These are phyloP conservation scores for Drosophila yooni DNA, from an alignment of 2,888 invertebrate genomes.

Conservation along the genomic window DNA sequence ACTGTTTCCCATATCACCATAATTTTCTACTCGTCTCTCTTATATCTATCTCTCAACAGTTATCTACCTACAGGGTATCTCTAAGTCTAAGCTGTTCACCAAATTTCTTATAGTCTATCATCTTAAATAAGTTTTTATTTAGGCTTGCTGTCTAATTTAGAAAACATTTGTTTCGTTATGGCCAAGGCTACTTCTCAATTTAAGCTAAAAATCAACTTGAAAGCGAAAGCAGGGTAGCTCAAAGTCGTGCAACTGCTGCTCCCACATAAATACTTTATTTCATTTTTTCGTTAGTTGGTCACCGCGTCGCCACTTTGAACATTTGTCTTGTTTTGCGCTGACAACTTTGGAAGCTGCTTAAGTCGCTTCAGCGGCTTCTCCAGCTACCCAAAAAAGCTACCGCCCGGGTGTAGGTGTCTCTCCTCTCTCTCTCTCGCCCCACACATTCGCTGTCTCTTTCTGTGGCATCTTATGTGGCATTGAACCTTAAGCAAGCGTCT, in stretches of 20 bases:
- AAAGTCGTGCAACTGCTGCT: not conserved
- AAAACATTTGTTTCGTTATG: too few species aligned
- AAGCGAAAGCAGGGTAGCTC: slow-evolving; percentile 17
- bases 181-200: not conserved
- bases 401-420: slow-evolving; percentile 67
- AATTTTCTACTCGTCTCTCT: not conserved
- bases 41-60: not conserved
- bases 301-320: slow-evolving; percentile 71
- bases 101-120: not conserved
- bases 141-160: not conserved
- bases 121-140: not conserved
- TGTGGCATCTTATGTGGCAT: slow-evolving; percentile 59
- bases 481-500: slow-evolving; percentile 60
- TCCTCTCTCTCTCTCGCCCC: slow-evolving; percentile 4
- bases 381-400: slow-evolving; percentile 46
- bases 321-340: slow-evolving; percentile 79
- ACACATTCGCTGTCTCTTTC: not conserved
- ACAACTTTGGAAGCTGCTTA: slow-evolving; percentile 83
- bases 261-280: slow-evolving; percentile 13
- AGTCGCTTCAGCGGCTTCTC: slow-evolving; percentile 60
- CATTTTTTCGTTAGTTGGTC: slow-evolving; percentile 34
- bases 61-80: not conserved
- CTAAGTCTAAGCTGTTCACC: not conserved
- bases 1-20: not conserved
- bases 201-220: not conserved